Evolutionary conservation across 1,140 invertebrate species (phyloP).

Genomic region (Atta texana): DNA sequence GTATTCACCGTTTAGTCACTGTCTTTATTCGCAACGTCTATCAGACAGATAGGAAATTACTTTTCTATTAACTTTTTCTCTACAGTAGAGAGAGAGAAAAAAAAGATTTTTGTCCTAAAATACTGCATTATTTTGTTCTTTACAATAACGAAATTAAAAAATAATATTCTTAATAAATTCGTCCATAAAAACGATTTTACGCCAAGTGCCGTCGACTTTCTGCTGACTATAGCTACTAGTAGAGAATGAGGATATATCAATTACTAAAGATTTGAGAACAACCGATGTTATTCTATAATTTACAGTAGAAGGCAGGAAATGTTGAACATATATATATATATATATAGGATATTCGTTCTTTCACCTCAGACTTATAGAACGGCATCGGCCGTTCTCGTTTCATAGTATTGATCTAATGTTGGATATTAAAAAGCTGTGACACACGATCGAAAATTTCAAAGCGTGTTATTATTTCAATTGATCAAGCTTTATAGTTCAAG

Average conservation of each 20-base stretch:
- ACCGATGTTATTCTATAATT: constrained; percentile 50
- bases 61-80: constrained; percentile 36
- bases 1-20: constrained; percentile 39
- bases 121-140: not conserved
- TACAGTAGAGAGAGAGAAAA: not conserved
- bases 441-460: constrained; percentile 35
- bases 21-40: not conserved
- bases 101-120: not conserved
- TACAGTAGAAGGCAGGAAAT: constrained; percentile 48
- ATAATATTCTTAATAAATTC: not conserved
- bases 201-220: not conserved
- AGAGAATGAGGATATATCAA: constrained; percentile 30
- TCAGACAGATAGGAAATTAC: constrained; percentile 28
- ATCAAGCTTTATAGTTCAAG: not conserved
- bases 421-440: constrained; percentile 58
- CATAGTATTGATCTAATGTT: constrained; percentile 59
- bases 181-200: not conserved
- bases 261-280: constrained; percentile 50
- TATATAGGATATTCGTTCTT: constrained; percentile 63
- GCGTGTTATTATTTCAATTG: constrained; percentile 26
- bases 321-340: constrained; percentile 44
- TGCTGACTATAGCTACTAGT: not conserved
- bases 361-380: constrained; percentile 59
- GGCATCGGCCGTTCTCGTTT: constrained; percentile 55
- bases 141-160: not conserved